Percentiles rank a stretch among this genome's conserved stretches.
These are phyloP conservation scores for Prunella strophiata DNA, from an alignment of 2,797 vertebrate genomes.

Conservation along the genomic window DNA sequence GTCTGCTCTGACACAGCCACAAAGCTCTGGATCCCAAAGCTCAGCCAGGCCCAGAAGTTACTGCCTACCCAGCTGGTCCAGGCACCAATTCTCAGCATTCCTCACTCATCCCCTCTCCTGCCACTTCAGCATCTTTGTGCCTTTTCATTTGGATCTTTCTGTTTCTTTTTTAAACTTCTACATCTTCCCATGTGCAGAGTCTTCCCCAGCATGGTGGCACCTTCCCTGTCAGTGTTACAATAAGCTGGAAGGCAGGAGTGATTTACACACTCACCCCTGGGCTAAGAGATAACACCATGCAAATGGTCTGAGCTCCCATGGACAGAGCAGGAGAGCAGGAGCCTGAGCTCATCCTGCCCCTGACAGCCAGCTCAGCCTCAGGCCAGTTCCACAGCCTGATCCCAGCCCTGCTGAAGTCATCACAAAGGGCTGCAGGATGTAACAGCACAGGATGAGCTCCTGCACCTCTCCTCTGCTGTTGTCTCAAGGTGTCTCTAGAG, in stretches of 20 bases:
- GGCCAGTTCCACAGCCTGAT: constrained; percentile 11
- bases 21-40: not conserved
- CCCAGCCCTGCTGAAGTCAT: constrained; percentile 12
- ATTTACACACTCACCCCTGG: not conserved
- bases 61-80: not conserved
- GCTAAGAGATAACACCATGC: not conserved
- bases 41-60: not conserved
- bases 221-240: not conserved
- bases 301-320: not conserved
- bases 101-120: not conserved
- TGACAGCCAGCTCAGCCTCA: not conserved
- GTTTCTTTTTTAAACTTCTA: not conserved
- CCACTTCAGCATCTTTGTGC: not conserved
- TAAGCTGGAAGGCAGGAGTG: not conserved
- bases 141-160: not conserved
- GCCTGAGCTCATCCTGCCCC: constrained; percentile 16
- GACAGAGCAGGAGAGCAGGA: not conserved
- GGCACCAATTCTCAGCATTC: not conserved
- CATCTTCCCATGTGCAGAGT: not conserved
- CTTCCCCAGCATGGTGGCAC: not conserved
- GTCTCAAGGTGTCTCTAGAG: constrained; percentile 6
- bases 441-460: not conserved
- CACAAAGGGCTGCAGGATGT: not conserved
- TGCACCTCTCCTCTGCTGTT: not conserved
- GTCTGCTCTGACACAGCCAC: not conserved